These are phyloP conservation scores for Phyllopteryx taeniolatus DNA, from an alignment of 2,113 vertebrate species.

Conservation along the genomic window DNA sequence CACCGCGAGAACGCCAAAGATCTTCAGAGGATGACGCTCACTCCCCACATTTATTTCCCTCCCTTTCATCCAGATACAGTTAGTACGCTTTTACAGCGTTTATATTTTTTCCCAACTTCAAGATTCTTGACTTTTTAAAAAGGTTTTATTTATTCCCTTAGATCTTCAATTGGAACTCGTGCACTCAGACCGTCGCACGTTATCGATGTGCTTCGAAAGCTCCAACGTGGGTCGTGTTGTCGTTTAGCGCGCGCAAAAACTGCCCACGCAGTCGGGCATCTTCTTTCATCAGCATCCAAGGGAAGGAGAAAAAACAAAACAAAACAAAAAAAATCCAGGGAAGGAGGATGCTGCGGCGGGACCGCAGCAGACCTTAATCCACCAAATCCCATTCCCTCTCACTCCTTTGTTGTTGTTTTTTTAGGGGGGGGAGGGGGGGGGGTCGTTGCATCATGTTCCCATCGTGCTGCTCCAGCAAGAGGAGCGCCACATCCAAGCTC, in stretches of 20 bases:
- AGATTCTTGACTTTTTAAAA: too few species aligned
- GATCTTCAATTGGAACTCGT: too few species aligned
- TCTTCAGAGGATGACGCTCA: neutral
- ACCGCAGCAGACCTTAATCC: slow-evolving; percentile 6
- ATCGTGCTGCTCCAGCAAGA: slow-evolving; percentile 62
- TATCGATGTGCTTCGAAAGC: neutral
- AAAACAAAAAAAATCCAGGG: neutral
- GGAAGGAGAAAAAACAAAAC: too few species aligned
- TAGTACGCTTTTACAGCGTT: too few species aligned
- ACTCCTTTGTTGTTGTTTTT: neutral
- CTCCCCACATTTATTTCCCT: neutral
- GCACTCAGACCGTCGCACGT: too few species aligned
- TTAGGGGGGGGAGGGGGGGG: too few species aligned
- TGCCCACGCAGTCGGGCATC: neutral
- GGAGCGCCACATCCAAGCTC: slow-evolving; percentile 83
- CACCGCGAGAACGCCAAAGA: slow-evolving; percentile 52
- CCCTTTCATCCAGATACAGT: too few species aligned
- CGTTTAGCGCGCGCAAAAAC: neutral
- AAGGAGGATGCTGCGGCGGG: slow-evolving; percentile 53
- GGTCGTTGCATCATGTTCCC: slow-evolving; percentile 58
- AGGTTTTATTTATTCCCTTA: too few species aligned
- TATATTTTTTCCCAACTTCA: too few species aligned
- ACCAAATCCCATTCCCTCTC: neutral
- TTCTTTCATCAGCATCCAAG: neutral
- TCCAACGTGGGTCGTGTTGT: neutral